Conservation (phyloP, 2,888 invertebrate genomes). For the Sympetrum striolatum region DNA sequence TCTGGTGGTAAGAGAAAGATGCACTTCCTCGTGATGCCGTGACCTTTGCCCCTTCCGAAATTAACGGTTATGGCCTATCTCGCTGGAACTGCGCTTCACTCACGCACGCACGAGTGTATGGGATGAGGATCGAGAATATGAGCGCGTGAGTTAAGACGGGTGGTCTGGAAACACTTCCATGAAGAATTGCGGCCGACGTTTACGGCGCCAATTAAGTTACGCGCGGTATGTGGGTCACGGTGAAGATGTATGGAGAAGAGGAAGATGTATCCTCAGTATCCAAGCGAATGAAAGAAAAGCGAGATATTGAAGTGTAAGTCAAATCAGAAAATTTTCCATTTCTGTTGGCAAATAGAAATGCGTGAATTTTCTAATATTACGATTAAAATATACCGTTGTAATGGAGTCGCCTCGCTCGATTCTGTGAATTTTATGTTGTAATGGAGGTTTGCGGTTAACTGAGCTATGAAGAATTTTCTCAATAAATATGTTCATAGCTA, state of each 20-base stretch:
- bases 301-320: no score
- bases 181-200: background rate
- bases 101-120: background rate
- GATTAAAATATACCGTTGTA: no score
- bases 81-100: background rate
- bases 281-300: no score
- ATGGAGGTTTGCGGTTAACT: no score
- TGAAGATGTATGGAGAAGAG: background rate
- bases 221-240: background rate
- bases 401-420: no score
- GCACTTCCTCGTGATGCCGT: background rate
- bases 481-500: no score
- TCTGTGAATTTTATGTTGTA: no score
- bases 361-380: no score
- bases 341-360: no score
- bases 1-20: background rate
- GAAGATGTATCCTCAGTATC: no score
- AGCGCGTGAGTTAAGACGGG: background rate
- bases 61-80: background rate
- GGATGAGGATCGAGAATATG: background rate
- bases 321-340: no score
- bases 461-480: no score
- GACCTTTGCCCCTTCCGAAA: background rate
- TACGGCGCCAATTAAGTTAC: background rate
- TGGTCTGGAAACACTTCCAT: background rate